phyloP scores from a whole-genome alignment of 2,888 invertebrate species.

The Willowsia nigromaculata region DNA sequence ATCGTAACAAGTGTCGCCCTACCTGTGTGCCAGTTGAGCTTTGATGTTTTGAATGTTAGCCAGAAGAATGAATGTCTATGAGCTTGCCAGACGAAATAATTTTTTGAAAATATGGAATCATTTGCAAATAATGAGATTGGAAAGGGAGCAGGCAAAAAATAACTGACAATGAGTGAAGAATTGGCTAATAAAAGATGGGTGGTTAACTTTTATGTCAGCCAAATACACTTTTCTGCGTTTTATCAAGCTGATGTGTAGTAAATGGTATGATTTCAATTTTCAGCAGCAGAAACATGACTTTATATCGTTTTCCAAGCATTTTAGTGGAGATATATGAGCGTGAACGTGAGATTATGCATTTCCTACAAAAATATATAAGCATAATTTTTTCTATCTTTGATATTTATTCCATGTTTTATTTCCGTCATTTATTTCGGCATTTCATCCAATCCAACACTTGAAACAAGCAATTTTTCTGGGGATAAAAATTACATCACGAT shows the following conservation, averaged over 20 bases:
- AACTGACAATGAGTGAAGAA: not conserved
- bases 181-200: not conserved
- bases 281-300: too few relatives aligned
- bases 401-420: not conserved
- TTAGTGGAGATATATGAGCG: not conserved
- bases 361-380: not conserved
- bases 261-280: too few relatives aligned
- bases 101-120: too few relatives aligned
- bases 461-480: conserved; percentile 4
- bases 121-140: too few relatives aligned
- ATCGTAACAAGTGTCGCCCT: not conserved
- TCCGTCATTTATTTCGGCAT: conserved; percentile 10
- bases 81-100: not conserved
- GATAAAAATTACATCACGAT: conserved; percentile 21
- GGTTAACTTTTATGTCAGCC: too few relatives aligned
- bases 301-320: too few relatives aligned
- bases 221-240: too few relatives aligned
- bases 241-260: too few relatives aligned
- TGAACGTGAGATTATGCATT: not conserved
- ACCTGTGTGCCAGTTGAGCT: not conserved
- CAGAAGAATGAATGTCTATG: not conserved
- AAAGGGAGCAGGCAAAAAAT: too few relatives aligned
- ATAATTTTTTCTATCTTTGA: not conserved
- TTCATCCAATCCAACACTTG: not conserved
- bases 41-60: not conserved